Evolutionary conservation across 2,888 invertebrate genomes (phyloP).

Genomic region (Hermodice carunculata): DNA sequence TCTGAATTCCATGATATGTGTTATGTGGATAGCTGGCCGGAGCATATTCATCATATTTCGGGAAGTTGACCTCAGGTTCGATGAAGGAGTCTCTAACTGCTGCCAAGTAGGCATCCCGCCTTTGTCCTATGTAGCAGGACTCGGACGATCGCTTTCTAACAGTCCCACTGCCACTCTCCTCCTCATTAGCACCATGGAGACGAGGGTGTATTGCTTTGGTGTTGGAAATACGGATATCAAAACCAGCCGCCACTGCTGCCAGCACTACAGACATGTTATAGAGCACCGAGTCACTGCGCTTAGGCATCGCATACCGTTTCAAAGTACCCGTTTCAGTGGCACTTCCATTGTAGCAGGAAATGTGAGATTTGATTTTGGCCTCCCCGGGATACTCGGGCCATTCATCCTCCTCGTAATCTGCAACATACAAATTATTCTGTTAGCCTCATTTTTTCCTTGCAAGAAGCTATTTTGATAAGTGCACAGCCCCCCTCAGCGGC

Average conservation of each 20-base stretch:
- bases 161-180: slow-evolving; percentile 21
- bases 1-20: slow-evolving; percentile 88
- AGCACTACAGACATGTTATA: slow-evolving; percentile 93
- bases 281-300: slow-evolving; percentile 75
- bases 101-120: slow-evolving; percentile 64
- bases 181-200: slow-evolving; percentile 44
- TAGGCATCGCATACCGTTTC: slow-evolving; percentile 43
- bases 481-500: too few species aligned
- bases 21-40: slow-evolving; percentile 75
- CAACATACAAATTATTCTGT: too few species aligned
- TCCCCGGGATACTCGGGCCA: slow-evolving; percentile 64
- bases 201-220: slow-evolving; percentile 59
- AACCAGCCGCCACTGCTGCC: slow-evolving; percentile 89
- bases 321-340: slow-evolving; percentile 37
- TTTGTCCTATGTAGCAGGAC: background rate
- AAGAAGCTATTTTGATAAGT: too few species aligned
- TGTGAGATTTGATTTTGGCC: slow-evolving; percentile 48
- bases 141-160: background rate
- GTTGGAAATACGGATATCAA: slow-evolving; percentile 90
- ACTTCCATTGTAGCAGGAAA: slow-evolving; percentile 80
- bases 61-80: slow-evolving; percentile 57
- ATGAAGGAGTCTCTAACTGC: slow-evolving; percentile 66
- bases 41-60: slow-evolving; percentile 45
- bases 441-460: too few species aligned
- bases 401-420: slow-evolving; percentile 68